Evolutionary conservation across 2,888 invertebrate species (phyloP), one percentile per base, ranked within the genome.

Genomic region (Eugnorisma glareosa): DNA sequence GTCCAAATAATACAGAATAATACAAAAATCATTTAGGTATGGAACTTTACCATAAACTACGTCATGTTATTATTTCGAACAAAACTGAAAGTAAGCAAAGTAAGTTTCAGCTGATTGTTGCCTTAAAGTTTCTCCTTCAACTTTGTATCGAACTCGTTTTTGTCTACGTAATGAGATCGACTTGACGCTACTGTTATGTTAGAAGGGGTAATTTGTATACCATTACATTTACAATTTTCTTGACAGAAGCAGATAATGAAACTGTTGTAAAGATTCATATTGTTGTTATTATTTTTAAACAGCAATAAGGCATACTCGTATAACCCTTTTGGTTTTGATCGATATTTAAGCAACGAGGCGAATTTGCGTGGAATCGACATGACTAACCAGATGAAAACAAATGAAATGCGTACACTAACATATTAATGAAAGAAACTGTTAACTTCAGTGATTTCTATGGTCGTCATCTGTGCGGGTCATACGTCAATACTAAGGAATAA

Each of bases 41-140:
- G 11, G 28, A 45, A 48, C 28, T 61, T 6, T 21, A 40, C 3
- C 45, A 48, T 15, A 31, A 31, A 48, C 15, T 21, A 3, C 2
- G 15, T 45, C 31, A 40, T n/a, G 11, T 28, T 66, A 51, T 63
- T 18, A 35, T 45, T 63, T 31, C 5, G 11, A 43, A 76, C 28
- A 2, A 78, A 77, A 64, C 63, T 77, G 51, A 24, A 75, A 77
- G 37, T 48, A n/a, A n/a, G 24, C 54, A 24, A 75, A 77, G 37
- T 48, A n/a, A n/a, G 24, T 64, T 77, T 78, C 8, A 35, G 6
- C 3, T 40, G 24, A 18, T 51, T 51, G 37, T 2, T 51, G n/a
- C 8, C 35, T 37, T 1, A 64, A 78, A 77, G 31, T 77, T 43
- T 35, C n/a, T 45, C 15, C 11, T 7, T 51, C 35, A 35, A 18